Evolutionary conservation across 1,140 invertebrate species (phyloP).

Genomic region (Drosophila rhopaloa): DNA sequence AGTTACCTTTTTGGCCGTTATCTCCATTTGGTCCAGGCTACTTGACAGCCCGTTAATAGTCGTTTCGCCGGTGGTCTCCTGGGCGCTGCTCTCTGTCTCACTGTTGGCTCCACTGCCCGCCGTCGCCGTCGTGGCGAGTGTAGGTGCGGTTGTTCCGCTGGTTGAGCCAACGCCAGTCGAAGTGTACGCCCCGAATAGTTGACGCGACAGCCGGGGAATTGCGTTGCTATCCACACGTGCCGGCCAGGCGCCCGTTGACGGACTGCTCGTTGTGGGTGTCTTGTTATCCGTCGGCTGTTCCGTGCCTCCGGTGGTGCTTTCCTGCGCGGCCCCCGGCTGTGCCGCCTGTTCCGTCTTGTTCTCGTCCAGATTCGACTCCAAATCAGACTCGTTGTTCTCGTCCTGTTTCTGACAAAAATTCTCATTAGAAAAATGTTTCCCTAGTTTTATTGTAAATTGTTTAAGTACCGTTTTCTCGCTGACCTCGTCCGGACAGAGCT

Average conservation of each 20-base stretch:
- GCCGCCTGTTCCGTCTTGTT: constrained; percentile 54
- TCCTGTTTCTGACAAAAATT: constrained; percentile 68
- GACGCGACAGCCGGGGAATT: constrained; percentile 62
- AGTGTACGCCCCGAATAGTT: constrained; percentile 53
- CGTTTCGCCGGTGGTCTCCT: constrained; percentile 51
- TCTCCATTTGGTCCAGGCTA: constrained; percentile 70
- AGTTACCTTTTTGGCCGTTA: constrained; percentile 79
- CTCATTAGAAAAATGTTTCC: constrained; percentile 3
- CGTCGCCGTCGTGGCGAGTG: constrained; percentile 9
- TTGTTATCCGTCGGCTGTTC: constrained; percentile 51
- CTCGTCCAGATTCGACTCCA: constrained; percentile 73
- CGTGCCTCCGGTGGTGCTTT: constrained; percentile 11
- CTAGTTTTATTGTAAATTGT: not conserved
- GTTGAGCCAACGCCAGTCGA: constrained; percentile 23
- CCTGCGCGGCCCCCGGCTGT: constrained; percentile 19
- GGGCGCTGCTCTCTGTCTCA: constrained; percentile 70
- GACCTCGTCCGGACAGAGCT: constrained; percentile 93
- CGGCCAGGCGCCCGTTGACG: constrained; percentile 59
- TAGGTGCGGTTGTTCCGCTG: constrained; percentile 13
- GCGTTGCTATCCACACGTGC: constrained; percentile 50
- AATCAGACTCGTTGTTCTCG: constrained; percentile 83
- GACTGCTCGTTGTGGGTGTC: constrained; percentile 34
- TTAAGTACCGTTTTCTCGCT: constrained; percentile 70
- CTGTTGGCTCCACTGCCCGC: constrained; percentile 66
- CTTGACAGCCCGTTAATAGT: constrained; percentile 72